Evolutionary conservation across 2,797 vertebrate species (phyloP).

Genomic region (Staurois parvus): DNA sequence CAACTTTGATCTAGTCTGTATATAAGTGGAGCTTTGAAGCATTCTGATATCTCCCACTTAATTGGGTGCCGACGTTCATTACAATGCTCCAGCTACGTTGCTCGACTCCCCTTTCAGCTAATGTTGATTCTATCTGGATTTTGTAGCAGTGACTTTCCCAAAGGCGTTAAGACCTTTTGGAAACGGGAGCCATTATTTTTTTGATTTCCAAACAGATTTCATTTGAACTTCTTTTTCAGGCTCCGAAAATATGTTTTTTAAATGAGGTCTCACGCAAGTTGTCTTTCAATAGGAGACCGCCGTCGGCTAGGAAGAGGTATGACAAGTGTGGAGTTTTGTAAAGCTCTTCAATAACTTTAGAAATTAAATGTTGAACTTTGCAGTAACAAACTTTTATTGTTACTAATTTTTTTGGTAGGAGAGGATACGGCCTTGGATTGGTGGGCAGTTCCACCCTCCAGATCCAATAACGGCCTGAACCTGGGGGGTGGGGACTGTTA

Average conservation of each 20-base stretch:
- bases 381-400: not conserved
- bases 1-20: conserved; percentile 66
- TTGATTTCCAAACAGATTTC: conserved; percentile 64
- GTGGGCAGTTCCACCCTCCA: no score
- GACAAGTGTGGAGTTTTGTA: conserved; percentile 31
- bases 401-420: not conserved
- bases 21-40: conserved; percentile 67
- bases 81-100: conserved; percentile 48
- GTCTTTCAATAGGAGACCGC: conserved; percentile 69
- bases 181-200: conserved; percentile 65
- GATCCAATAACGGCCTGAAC: no score
- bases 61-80: conserved; percentile 66
- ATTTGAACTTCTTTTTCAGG: conserved; percentile 63
- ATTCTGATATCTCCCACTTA: conserved; percentile 62
- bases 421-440: no score
- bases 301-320: conserved; percentile 30
- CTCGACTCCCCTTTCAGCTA: conserved; percentile 24
- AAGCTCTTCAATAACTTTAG: conserved; percentile 24
- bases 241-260: conserved; percentile 47
- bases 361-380: not conserved
- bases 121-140: conserved; percentile 65
- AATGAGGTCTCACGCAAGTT: conserved; percentile 62
- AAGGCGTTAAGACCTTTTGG: conserved; percentile 67
- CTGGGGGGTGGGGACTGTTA: no score
- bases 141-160: conserved; percentile 68